Conservation (phyloP, 2,797 vertebrate species). For the Argentina silus region DNA sequence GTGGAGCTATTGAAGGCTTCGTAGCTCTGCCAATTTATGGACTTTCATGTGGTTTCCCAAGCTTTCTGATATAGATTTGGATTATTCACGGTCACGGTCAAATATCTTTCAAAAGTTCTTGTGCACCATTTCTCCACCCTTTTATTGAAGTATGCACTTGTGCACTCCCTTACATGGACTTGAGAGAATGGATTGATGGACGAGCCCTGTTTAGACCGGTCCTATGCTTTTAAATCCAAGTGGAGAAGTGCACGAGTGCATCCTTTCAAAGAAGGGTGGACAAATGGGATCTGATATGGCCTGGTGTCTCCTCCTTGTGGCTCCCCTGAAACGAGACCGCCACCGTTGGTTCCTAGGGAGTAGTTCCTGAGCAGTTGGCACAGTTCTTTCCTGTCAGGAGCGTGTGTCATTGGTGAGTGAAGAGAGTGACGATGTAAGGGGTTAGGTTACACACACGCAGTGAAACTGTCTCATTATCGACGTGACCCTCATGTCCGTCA, state of each 20-base stretch:
- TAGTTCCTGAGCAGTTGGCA: neutral
- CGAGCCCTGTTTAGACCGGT: too few species aligned
- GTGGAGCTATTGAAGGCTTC: conserved; percentile 26
- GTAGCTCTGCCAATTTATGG: conserved; percentile 3
- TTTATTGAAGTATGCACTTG: too few species aligned
- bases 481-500: conserved; percentile 18
- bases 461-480: conserved; percentile 6
- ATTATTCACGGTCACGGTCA: neutral
- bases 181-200: too few species aligned
- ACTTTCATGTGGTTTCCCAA: conserved; percentile 25
- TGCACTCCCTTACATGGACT: too few species aligned
- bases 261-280: neutral
- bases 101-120: neutral
- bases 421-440: conserved; percentile 2
- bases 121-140: too few species aligned
- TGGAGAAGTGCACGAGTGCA: too few species aligned
- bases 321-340: neutral
- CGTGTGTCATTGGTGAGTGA: neutral
- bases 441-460: neutral
- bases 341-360: neutral
- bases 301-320: neutral
- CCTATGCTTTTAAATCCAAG: too few species aligned
- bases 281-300: neutral
- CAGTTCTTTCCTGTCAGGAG: neutral
- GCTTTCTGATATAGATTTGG: neutral